A percentile compares a stretch with the other conserved stretches of the same genome.
phyloP scores from a whole-genome alignment of 2,797 vertebrate genomes.

The Pseudomugil gertrudae region DNA sequence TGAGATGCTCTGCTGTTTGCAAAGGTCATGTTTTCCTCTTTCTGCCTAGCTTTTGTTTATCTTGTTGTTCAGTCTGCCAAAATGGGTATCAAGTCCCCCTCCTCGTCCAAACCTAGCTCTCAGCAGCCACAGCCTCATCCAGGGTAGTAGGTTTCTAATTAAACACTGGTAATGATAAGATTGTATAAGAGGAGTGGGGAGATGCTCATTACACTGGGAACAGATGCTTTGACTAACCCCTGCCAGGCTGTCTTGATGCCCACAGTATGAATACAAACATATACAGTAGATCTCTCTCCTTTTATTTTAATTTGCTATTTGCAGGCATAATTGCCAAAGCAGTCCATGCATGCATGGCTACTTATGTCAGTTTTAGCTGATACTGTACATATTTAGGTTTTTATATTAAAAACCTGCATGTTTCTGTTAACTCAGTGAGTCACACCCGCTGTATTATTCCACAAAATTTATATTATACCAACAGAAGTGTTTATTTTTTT shows the following conservation, averaged over 20 bases:
- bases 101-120: constrained; percentile 30
- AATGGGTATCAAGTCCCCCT: constrained; percentile 6
- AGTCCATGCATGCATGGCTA: constrained; percentile 37
- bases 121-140: constrained; percentile 51
- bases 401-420: constrained; percentile 28
- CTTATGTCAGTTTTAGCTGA: constrained; percentile 23
- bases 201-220: constrained; percentile 72
- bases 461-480: no score
- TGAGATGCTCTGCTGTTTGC: constrained; percentile 18
- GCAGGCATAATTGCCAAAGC: no score
- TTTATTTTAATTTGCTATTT: no score
- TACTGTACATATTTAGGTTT: constrained; percentile 36
- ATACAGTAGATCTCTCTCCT: constrained; percentile 38
- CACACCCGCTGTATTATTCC: constrained; percentile 42
- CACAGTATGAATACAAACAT: constrained; percentile 59
- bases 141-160: constrained; percentile 76
- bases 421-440: constrained; percentile 23
- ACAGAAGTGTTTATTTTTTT: no score
- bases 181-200: constrained; percentile 48
- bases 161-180: constrained; percentile 80
- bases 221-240: constrained; percentile 76
- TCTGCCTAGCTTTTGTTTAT: constrained; percentile 27
- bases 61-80: constrained; percentile 15
- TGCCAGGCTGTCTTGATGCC: constrained; percentile 65
- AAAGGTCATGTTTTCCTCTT: constrained; percentile 6